Percentiles rank a stretch among this genome's conserved stretches.
These are phyloP conservation scores for Asarcornis scutulata DNA, from an alignment of 2,113 vertebrate species.

Conservation along the genomic window DNA sequence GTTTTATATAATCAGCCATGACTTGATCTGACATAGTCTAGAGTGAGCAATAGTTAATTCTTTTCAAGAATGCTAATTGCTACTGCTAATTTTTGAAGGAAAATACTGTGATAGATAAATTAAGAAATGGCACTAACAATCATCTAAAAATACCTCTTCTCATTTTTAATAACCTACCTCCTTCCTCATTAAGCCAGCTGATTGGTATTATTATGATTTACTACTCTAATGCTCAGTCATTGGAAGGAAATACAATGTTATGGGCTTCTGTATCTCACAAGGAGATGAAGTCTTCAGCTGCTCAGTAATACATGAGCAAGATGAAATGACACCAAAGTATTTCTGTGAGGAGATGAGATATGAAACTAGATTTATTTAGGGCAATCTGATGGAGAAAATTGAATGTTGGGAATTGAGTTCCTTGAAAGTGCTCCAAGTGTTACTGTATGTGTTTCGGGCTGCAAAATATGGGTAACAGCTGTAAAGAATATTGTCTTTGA, in stretches of 20 bases:
- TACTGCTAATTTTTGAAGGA: slow-evolving; percentile 47
- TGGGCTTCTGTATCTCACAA: neutral
- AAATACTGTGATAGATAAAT: slow-evolving; percentile 50
- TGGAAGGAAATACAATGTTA: neutral
- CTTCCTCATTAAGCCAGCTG: slow-evolving; percentile 59
- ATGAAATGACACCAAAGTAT: neutral
- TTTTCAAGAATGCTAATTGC: neutral
- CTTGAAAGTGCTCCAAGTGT: slow-evolving; percentile 45
- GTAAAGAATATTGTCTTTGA: slow-evolving; percentile 45
- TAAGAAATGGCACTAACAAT: slow-evolving; percentile 11
- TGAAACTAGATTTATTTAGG: slow-evolving; percentile 69
- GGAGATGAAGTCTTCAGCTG: slow-evolving; percentile 18
- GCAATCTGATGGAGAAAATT: slow-evolving; percentile 70
- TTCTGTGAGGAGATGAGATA: slow-evolving; percentile 25
- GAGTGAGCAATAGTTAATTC: neutral
- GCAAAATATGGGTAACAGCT: slow-evolving; percentile 34
- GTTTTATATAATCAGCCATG: neutral
- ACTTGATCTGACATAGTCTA: neutral
- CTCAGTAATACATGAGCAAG: slow-evolving; percentile 7
- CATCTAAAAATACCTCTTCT: slow-evolving; percentile 62
- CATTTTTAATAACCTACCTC: slow-evolving; percentile 53
- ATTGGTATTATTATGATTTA: slow-evolving; percentile 64
- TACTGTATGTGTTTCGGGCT: slow-evolving; percentile 35
- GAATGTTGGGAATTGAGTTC: slow-evolving; percentile 61
- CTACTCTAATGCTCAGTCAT: neutral